A percentile compares a stretch with the other conserved stretches of the same genome.
phyloP scores from a whole-genome alignment of 2,797 vertebrate species.

The Danio aesculapii region DNA sequence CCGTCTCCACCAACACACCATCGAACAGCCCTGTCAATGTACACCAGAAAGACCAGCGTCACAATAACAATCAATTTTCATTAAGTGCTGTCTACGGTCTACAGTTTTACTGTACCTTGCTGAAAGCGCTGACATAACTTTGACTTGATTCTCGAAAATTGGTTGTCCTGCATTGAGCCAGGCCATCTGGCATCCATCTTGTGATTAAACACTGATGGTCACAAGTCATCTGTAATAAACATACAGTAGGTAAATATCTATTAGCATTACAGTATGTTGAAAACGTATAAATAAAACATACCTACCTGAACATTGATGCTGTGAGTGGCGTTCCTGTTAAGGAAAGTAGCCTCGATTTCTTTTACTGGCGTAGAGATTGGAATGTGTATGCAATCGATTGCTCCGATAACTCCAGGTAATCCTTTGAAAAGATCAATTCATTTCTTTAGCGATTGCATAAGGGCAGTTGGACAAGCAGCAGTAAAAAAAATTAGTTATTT shows the following conservation, averaged over 20 bases:
- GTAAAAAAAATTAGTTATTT: no score
- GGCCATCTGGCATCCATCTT: constrained; percentile 43
- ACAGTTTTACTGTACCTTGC: background rate
- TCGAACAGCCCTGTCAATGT: constrained; percentile 23
- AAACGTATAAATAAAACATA: background rate
- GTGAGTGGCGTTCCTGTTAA: constrained; percentile 21
- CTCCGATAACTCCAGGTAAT: constrained; percentile 27
- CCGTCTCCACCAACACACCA: constrained; percentile 32
- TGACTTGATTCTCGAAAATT: background rate
- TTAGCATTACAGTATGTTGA: background rate
- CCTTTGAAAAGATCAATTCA: constrained; percentile 14
- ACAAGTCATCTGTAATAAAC: constrained; percentile 36
- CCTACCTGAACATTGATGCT: constrained; percentile 45
- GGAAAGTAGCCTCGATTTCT: constrained; percentile 13
- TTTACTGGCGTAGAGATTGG: constrained; percentile 24
- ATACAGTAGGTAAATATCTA: background rate
- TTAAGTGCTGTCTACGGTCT: background rate
- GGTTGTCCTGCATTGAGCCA: constrained; percentile 32
- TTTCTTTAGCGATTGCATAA: background rate
- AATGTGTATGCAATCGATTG: constrained; percentile 14
- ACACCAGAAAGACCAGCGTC: background rate
- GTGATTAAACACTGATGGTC: constrained; percentile 39
- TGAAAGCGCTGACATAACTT: background rate
- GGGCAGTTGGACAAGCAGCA: no score
- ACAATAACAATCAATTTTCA: background rate